Evolutionary conservation across 2,888 invertebrate genomes (phyloP), one percentile per base, ranked within the genome.

Genomic region (Melanotus villosus): DNA sequence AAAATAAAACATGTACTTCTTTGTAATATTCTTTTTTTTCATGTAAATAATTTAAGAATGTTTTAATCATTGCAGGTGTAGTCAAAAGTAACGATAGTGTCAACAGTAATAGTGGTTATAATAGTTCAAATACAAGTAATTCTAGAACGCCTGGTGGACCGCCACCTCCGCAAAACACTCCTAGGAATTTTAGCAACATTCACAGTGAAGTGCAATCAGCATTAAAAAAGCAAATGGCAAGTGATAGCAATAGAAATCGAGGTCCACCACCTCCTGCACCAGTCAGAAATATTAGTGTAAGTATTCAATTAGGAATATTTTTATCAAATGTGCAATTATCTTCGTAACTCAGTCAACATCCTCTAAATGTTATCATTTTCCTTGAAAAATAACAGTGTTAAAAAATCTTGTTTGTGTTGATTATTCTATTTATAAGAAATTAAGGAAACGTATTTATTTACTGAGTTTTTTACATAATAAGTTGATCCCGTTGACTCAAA

Each of bases 201-300:
- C 84, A 84, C 70, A 80, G 79, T 64, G 83, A 84, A 76, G 71
- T 71, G 18, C 71, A 71, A 34, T 36, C 68, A 16, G 71, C 68
- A n/a, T 73, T 85, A 72, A 82, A 82, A 72, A 82, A 82, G 72
- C 83, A 84, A 75, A 75, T 85, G 76, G 81, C 85, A 16, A 82
- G 82, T 72, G 86, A 87, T 78, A 71, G 68, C 34, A 81, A 83
- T 63, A 84, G 83, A 74, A 88, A 87, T 74, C 88, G 94, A 77
- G 94, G 93, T 45, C 94, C 95, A 26, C 95, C 95, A 26, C 95
- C 96, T 9, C 90, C 91, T 56, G 90, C 93, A 80, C 90, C 91
- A 63, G 88, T 88, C 75, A 87, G 91, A 85, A 80, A 78, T 71
- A 80, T 80, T 72, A 78, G 80, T 77, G 71, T 73, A 58, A 72